Percentiles rank a stretch among this genome's conserved stretches.
phyloP scores from a whole-genome alignment of 2,888 invertebrate species.

The Lycophotia porphyrea region DNA sequence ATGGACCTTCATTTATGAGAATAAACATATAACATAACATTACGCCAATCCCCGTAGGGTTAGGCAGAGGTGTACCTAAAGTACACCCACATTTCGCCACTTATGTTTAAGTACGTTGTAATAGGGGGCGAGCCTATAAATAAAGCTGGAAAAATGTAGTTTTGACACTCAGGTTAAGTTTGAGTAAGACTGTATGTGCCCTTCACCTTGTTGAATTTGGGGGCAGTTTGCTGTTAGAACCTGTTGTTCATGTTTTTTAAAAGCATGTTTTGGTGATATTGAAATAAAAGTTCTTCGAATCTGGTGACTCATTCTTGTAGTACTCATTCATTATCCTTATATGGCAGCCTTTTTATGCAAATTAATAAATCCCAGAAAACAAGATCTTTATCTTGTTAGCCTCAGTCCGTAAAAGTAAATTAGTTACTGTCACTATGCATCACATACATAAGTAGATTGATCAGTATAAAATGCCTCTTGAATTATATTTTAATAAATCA shows the following conservation, averaged over 20 bases:
- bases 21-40: no score
- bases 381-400: neutral
- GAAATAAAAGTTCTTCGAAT: neutral
- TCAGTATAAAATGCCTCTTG: neutral
- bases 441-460: neutral
- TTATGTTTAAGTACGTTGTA: no score
- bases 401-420: neutral
- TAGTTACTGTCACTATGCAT: neutral
- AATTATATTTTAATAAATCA: neutral
- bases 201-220: conserved; percentile 12
- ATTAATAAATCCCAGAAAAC: conserved; percentile 1
- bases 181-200: conserved; percentile 3
- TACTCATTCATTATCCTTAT: neutral
- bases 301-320: neutral
- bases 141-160: neutral
- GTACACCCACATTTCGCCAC: no score
- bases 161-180: neutral
- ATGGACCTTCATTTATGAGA: neutral
- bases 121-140: no score
- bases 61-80: no score
- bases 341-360: conserved; percentile 3
- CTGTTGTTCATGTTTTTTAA: neutral
- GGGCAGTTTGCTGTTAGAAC: neutral
- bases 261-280: neutral
- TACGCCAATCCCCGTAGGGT: no score